These are phyloP conservation scores for Sphenodon punctatus DNA, from an alignment of 2,797 vertebrate species.

Conservation along the genomic window DNA sequence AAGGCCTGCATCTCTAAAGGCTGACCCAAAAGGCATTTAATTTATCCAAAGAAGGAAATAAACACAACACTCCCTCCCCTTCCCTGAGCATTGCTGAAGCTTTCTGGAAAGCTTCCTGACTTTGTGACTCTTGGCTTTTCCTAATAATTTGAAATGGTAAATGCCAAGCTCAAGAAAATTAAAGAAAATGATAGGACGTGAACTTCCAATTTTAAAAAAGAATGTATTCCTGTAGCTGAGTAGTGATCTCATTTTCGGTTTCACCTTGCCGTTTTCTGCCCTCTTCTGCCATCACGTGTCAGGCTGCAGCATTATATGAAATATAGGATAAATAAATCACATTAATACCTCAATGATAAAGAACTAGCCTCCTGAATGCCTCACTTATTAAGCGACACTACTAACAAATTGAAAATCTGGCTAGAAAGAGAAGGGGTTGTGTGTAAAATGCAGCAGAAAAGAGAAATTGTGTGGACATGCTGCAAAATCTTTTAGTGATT, in stretches of 20 bases:
- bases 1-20: not conserved
- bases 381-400: not conserved
- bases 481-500: not conserved
- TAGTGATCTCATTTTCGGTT: not conserved
- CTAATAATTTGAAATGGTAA: not conserved
- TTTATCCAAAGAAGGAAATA: not conserved
- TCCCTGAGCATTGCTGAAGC: not conserved
- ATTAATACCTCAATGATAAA: not conserved
- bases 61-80: too few species aligned
- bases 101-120: not conserved
- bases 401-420: not conserved
- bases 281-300: slow-evolving; percentile 26
- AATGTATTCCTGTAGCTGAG: rapidly evolving
- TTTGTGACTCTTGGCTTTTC: not conserved
- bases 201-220: not conserved
- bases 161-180: not conserved
- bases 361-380: not conserved
- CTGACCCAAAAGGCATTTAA: not conserved
- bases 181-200: not conserved
- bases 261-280: not conserved
- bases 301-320: not conserved
- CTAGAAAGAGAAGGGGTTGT: not conserved
- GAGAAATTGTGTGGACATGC: not conserved
- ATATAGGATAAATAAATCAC: not conserved
- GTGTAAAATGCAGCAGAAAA: too few species aligned